Conservation (phyloP, 2,888 invertebrate genomes). For the Platerodrilus igneus region DNA sequence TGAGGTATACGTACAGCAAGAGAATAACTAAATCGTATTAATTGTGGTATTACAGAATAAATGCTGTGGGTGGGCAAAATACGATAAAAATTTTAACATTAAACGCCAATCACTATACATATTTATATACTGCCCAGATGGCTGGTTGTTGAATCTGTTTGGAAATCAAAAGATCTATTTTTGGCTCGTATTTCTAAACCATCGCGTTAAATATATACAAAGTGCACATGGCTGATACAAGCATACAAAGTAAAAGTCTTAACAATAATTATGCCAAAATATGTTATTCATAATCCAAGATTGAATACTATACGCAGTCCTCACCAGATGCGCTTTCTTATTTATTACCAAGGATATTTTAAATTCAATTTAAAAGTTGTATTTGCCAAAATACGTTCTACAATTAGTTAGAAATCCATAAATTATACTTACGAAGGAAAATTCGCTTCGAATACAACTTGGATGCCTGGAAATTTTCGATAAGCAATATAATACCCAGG, state of each 20-base stretch:
- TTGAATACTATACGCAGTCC: too few relatives aligned
- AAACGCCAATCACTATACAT: constrained; percentile 25
- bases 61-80: constrained; percentile 16
- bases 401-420: constrained; percentile 23
- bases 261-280: too few relatives aligned
- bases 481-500: constrained; percentile 26
- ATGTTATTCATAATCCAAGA: too few relatives aligned
- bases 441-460: constrained; percentile 28
- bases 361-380: constrained; percentile 11
- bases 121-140: constrained; percentile 17
- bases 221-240: constrained; percentile 15
- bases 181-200: constrained; percentile 22
- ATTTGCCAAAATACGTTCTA: constrained; percentile 9
- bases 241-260: too few relatives aligned
- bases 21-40: too few relatives aligned
- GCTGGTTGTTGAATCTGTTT: constrained; percentile 28
- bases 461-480: constrained; percentile 25
- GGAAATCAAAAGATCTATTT: constrained; percentile 28
- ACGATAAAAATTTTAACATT: constrained; percentile 23
- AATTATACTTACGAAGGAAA: constrained; percentile 32
- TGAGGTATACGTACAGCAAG: too few relatives aligned
- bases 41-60: too few relatives aligned
- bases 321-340: not conserved
- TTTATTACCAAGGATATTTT: not conserved
- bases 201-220: constrained; percentile 11